These are phyloP conservation scores for Poeciliopsis prolifica DNA, from an alignment of 2,113 vertebrate species.

Conservation along the genomic window DNA sequence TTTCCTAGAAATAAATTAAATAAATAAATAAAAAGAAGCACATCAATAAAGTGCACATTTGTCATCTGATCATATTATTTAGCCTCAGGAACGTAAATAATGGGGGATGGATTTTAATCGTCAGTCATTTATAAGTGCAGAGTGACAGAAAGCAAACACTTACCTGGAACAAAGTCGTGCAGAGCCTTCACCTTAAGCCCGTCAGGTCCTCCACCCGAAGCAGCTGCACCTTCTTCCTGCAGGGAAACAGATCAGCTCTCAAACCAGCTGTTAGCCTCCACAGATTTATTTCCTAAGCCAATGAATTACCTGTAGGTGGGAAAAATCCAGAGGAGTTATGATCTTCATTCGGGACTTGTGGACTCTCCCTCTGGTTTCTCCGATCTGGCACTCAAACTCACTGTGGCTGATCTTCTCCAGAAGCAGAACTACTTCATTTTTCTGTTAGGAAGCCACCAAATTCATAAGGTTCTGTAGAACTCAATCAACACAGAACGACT, in stretches of 20 bases:
- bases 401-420: constrained; percentile 77
- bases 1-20: fast-evolving
- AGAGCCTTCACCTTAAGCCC: constrained; percentile 84
- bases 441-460: constrained; percentile 59
- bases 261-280: not conserved
- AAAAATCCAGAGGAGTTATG: constrained; percentile 76
- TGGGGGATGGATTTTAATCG: not conserved
- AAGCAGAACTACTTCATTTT: constrained; percentile 82
- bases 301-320: constrained; percentile 56
- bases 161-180: constrained; percentile 91
- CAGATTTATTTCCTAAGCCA: not conserved
- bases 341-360: constrained; percentile 80
- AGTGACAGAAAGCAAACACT: not conserved
- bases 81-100: not conserved
- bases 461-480: not conserved
- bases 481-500: not conserved
- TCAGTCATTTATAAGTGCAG: not conserved
- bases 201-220: constrained; percentile 16
- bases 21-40: too few relatives aligned
- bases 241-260: constrained; percentile 15
- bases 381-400: constrained; percentile 83
- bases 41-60: too few relatives aligned
- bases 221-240: constrained; percentile 36
- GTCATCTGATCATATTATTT: too few relatives aligned
- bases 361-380: constrained; percentile 75